Conservation (phyloP, 2,113 vertebrate genomes). For the Hylia prasina region DNA sequence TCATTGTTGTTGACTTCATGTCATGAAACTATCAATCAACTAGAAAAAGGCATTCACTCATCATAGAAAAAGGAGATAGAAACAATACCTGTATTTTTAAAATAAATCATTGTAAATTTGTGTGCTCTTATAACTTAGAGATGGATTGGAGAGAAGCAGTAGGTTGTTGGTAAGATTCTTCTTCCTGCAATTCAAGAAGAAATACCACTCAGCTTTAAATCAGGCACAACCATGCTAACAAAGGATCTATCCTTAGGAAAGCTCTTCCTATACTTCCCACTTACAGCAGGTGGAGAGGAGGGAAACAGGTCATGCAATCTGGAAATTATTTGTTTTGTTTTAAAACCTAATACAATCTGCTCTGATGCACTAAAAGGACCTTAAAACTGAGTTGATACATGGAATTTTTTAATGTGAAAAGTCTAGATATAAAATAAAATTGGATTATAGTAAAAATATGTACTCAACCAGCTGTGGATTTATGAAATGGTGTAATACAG, state of each 20-base stretch:
- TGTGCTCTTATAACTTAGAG: slow-evolving; percentile 46
- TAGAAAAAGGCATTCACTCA: slow-evolving; percentile 16
- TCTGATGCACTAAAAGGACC: slow-evolving; percentile 11
- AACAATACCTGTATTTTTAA: slow-evolving; percentile 44
- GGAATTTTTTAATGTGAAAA: neutral
- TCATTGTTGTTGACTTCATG: slow-evolving; percentile 44
- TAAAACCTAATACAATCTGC: neutral
- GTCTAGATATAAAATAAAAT: slow-evolving; percentile 48
- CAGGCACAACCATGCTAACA: neutral
- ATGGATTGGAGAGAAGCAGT: slow-evolving; percentile 38
- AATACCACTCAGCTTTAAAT: slow-evolving; percentile 40
- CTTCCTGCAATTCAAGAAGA: slow-evolving; percentile 52
- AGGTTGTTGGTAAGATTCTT: neutral
- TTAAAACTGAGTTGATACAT: neutral
- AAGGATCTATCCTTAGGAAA: slow-evolving; percentile 28
- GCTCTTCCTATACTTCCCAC: slow-evolving; percentile 13
- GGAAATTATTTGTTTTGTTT: neutral
- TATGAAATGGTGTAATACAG: slow-evolving; percentile 56
- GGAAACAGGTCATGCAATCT: neutral
- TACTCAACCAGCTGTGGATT: slow-evolving; percentile 43
- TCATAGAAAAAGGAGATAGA: neutral
- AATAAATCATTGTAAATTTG: slow-evolving; percentile 38
- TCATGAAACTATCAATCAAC: slow-evolving; percentile 54
- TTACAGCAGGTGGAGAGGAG: neutral
- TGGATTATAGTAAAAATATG: slow-evolving; percentile 37